Evolutionary conservation across 2,888 invertebrate species (phyloP).

Genomic region (Stramonita haemastoma): DNA sequence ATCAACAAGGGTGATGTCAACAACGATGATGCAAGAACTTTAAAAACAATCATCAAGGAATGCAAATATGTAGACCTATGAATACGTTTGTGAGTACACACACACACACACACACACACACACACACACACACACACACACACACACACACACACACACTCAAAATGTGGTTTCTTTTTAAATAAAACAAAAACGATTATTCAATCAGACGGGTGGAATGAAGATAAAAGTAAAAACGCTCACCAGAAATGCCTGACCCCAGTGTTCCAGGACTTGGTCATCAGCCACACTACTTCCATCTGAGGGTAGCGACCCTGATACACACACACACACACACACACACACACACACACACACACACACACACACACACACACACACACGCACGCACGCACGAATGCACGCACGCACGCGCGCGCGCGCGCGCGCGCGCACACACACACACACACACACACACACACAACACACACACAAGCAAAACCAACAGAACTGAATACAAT

Average conservation of each 20-base stretch:
- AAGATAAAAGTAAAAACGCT: not conserved
- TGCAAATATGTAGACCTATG: too few species aligned
- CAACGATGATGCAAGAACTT: too few species aligned
- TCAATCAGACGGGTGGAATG: not conserved
- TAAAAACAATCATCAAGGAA: too few species aligned
- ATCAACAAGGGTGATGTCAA: too few species aligned
- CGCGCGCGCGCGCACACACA: too few species aligned
- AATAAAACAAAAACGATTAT: not conserved
- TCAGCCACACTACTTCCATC: constrained; percentile 74
- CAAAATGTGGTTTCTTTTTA: too few species aligned
- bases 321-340: constrained; percentile 1
- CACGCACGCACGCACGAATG: too few species aligned
- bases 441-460: constrained; percentile 13
- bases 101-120: not conserved
- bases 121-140: constrained; percentile 12
- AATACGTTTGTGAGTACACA: too few species aligned
- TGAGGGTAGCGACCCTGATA: constrained; percentile 72
- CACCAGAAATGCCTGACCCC: constrained; percentile 74
- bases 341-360: constrained; percentile 10
- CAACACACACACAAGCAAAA: too few species aligned
- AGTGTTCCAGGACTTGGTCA: constrained; percentile 76
- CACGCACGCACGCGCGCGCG: too few species aligned
- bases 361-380: constrained; percentile 27
- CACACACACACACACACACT: not conserved
- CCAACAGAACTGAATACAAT: too few species aligned